Base-by-base conservation (phyloP, 2,113 vertebrate species). In the Strix aluco region DNA sequence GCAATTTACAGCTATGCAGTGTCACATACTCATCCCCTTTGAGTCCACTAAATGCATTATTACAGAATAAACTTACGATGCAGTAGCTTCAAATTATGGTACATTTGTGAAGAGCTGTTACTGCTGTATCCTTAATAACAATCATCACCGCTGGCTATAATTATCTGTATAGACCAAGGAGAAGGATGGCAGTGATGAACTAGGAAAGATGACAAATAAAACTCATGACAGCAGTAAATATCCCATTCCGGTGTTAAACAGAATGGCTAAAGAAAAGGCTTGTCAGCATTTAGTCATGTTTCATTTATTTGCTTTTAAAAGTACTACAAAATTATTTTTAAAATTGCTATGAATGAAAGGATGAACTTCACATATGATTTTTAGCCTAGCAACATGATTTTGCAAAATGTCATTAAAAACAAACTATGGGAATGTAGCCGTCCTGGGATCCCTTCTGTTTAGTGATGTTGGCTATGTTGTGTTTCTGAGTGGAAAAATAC, bases 111-210 rank as follows among this genome's bases (percentile, higher is more conserved):
- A 42, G 74, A 69, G 73, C 29, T 72, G 59, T n/a, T 86, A 75
- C 40, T 54, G 69, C 88, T 40, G 10, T 10, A 46, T 51, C 88
- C 81, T 81, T 91, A 95, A 95, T 61, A 87, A 86, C 61, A 84
- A 79, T 67, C 79, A 70, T 49, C 61, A n/a, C 0, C 17, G 61
- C 81, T 85, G 80, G 78, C 66, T 92, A 22, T 89, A 96, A 94
- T 94, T 94, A 94, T 65, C 88, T 30, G 46, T 58, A 30, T 7
- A 54, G 91, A 89, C 70, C 94, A 91, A 94, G 91, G 88, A 94
- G 88, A 96, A 94, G 46, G 88, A 55, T 58, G 94, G 77, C 91
- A 80, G 73, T 8, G 81, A 96, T 46, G 73, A 92, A 80, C 66
- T 58, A 51, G 86, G 77, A 81, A 79, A 91, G 88, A 65, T 10